Evolutionary conservation across 2,888 invertebrate genomes (phyloP), one percentile per base, ranked within the genome.

Genomic region (Drosophila multiciliata): DNA sequence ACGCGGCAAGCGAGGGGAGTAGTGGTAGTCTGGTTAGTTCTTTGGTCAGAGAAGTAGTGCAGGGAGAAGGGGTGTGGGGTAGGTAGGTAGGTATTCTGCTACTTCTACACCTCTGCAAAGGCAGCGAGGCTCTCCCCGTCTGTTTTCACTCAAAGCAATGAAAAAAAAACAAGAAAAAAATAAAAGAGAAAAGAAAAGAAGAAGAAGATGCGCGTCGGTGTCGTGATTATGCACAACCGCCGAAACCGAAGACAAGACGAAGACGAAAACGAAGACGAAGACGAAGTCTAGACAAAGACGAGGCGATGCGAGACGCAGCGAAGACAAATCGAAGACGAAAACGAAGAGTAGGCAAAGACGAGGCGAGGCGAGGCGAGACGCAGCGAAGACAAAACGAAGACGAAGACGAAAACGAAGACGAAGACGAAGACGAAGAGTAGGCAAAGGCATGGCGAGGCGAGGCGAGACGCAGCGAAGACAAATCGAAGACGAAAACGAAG

Each of bases 161-260:
- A n/a, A 29, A 6, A 35, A 17, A 29, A 49, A 26, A 29, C n/a
- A 49, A 7, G 2, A 23, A 15, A 8, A 20, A 15, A 48, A 48
- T 7, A 15, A 2, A 48, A 23, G 1, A 48, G 4, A 26, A 29
- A 40, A 29, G 12, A 53, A 3, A 9, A 23, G 0, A 55, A 55
- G 53, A 55, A n/a, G 38, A 57, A 55, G 69, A 42, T 61, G 54
- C 49, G 54, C 55, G 63, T 61, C 61, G 64, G 55, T 70, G 79
- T 73, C 84, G 89, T 90, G 90, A 90, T 85, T 85, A 70, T 87
- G 90, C 87, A 87, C 75, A 83, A 80, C 73, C 58, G 48, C 73
- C 58, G 48, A 53, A 68, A 38, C 26, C 33, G 55, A 36, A 36
- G 38, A 36, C 55, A 36, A 59, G 48, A 38, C 57, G 59, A 40